Evolutionary conservation across 1,140 invertebrate genomes (phyloP).

Genomic region (Meloidogyne chitwoodi): DNA sequence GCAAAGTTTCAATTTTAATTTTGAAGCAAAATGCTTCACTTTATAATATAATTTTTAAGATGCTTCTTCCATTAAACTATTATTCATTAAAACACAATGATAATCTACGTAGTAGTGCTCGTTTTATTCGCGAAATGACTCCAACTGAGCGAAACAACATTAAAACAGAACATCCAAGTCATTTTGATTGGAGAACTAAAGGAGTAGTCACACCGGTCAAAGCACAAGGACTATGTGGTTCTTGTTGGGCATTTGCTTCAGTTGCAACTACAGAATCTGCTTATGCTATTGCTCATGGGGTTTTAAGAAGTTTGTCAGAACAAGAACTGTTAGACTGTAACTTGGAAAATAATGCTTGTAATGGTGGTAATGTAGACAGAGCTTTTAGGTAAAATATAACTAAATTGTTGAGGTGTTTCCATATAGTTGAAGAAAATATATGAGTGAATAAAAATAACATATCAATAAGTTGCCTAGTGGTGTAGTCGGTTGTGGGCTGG

Average conservation of each 20-base stretch:
- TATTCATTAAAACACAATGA: too few species aligned
- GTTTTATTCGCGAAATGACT: slow-evolving; percentile 39
- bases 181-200: slow-evolving; percentile 63
- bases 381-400: slow-evolving; percentile 43
- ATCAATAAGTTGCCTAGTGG: too few species aligned
- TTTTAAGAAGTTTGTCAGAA: slow-evolving; percentile 52
- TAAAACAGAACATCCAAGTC: slow-evolving; percentile 28
- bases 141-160: background rate
- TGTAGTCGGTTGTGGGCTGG: too few species aligned
- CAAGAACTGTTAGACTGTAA: slow-evolving; percentile 58
- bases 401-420: too few species aligned
- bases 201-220: slow-evolving; percentile 63
- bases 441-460: too few species aligned
- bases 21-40: background rate
- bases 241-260: slow-evolving; percentile 51
- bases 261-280: slow-evolving; percentile 48
- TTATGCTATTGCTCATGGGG: slow-evolving; percentile 45
- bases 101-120: slow-evolving; percentile 22
- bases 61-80: slow-evolving; percentile 38
- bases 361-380: slow-evolving; percentile 56
- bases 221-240: slow-evolving; percentile 60
- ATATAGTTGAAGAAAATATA: too few species aligned
- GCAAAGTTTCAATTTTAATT: slow-evolving; percentile 1
- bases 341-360: slow-evolving; percentile 55
- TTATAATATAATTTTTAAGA: slow-evolving; percentile 25